Base-by-base conservation (phyloP, 2,888 invertebrate species). In the Cremastinae sp. region DNA sequence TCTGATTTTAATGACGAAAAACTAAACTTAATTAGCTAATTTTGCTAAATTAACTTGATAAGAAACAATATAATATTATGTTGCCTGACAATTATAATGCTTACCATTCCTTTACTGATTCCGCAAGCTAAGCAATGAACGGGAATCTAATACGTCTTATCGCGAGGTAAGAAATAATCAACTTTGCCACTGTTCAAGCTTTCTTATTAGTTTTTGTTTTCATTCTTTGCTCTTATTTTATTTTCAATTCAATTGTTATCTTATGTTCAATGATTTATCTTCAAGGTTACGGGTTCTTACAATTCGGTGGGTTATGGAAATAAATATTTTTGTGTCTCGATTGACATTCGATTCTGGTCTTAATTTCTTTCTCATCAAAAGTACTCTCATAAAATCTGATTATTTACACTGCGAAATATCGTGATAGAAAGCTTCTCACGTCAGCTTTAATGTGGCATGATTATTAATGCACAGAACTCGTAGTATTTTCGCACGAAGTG, bases 171-270 rank as follows among this genome's bases (percentile, higher is more conserved):
- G 85, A 79, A 69, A 71, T 70, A 62, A 73, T 36, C 49, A 75
- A 75, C 73, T 54, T 69, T 74, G 74, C 72, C 68, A 75, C 80
- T 77, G 82, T 84, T 82, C 84, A 80, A 83, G 84, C 83, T 85
- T 82, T 82, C 81, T 71, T 75, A 78, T 70, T 81, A 75, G 78
- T 85, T 83, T 85, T 86, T 84, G 84, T 84, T 85, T 86, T 82
- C 87, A 87, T 89, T 45, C 9, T 12, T 49, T 43, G 28, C 22
- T 49, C 38, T 8, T 38, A 64, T 43, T 36, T 28, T 41, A 18
- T 28, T 68, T 28, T 18, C 34, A 7, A 47, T 38, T 3, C 3
- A 8, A 12, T 66, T 38, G 38, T 61, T 51, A 62, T 62, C 12
- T 20, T 49, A 2, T 12, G 9, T 51, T 28, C 7, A 49, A 4